These are phyloP conservation scores for Notamacropus eugenii DNA, from an alignment of 2,797 vertebrate species.

Conservation along the genomic window DNA sequence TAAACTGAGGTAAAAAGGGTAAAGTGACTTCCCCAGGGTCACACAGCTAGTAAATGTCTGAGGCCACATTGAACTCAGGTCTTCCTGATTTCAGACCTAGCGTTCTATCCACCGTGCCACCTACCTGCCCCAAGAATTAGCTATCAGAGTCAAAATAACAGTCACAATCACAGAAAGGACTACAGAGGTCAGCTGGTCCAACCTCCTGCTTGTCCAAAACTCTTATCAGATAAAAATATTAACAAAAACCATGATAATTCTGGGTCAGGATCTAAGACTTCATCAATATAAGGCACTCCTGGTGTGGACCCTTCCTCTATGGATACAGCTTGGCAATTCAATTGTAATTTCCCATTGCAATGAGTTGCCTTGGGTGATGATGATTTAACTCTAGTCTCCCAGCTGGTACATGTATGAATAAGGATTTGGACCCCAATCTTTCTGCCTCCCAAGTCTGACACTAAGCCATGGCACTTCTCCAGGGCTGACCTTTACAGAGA, in stretches of 20 bases:
- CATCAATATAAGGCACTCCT: not conserved
- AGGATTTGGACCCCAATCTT: not conserved
- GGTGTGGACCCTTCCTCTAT: not conserved
- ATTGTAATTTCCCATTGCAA: not conserved
- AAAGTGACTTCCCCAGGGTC: not conserved
- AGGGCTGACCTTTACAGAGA: not conserved
- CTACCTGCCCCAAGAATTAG: not conserved
- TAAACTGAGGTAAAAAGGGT: not conserved
- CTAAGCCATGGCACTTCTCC: not conserved
- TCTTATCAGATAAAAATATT: not conserved
- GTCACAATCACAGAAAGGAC: not conserved
- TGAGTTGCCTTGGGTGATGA: not conserved
- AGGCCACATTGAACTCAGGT: not conserved
- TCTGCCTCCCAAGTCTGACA: not conserved
- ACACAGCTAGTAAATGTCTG: not conserved
- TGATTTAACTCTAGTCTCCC: not conserved
- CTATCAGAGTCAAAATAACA: not conserved
- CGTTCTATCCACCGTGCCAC: not conserved
- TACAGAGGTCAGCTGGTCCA: not conserved
- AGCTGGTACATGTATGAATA: not conserved
- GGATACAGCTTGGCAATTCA: not conserved
- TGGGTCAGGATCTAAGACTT: not conserved
- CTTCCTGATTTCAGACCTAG: not conserved
- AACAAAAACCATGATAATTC: not conserved
- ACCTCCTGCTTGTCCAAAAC: not conserved